These are phyloP conservation scores for Cavia aperea DNA, from an alignment of 2,113 vertebrate species.

Conservation along the genomic window DNA sequence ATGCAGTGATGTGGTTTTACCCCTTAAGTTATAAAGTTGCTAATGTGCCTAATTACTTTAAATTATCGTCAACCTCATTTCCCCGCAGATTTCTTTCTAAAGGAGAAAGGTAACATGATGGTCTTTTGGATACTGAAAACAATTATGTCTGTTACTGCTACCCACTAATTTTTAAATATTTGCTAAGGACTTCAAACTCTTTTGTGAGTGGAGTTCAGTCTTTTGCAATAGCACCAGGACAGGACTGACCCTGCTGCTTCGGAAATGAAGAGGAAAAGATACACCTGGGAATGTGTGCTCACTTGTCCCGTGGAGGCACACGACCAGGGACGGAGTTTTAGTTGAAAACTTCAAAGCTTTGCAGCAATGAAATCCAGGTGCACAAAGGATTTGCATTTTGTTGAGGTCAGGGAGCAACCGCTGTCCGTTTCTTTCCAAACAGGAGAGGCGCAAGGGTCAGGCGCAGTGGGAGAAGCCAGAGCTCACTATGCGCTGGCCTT, in stretches of 20 bases:
- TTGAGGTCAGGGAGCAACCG: neutral
- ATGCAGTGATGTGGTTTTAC: conserved; percentile 59
- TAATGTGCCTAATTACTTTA: conserved; percentile 47
- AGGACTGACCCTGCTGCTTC: neutral
- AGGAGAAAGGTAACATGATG: conserved; percentile 34
- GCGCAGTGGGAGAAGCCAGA: neutral
- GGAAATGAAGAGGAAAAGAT: neutral
- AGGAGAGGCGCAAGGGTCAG: neutral
- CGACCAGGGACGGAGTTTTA: neutral
- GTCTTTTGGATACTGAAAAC: neutral
- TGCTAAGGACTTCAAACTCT: neutral
- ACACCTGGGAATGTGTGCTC: neutral
- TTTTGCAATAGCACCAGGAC: conserved; percentile 6
- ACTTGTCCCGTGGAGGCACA: neutral
- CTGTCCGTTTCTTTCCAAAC: neutral
- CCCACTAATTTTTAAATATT: conserved; percentile 18
- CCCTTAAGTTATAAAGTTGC: conserved; percentile 49
- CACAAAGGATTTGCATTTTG: neutral
- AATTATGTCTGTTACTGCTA: conserved; percentile 32
- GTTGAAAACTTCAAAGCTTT: conserved; percentile 33
- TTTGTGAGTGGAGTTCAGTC: neutral
- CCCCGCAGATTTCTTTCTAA: neutral
- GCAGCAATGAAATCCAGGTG: conserved; percentile 13
- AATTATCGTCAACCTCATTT: conserved; percentile 47
- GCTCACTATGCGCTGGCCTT: neutral